A percentile compares a stretch with the other conserved stretches of the same genome.
These are phyloP conservation scores for Melipona quadrifasciata DNA, from an alignment of 1,140 invertebrate genomes.

Conservation along the genomic window DNA sequence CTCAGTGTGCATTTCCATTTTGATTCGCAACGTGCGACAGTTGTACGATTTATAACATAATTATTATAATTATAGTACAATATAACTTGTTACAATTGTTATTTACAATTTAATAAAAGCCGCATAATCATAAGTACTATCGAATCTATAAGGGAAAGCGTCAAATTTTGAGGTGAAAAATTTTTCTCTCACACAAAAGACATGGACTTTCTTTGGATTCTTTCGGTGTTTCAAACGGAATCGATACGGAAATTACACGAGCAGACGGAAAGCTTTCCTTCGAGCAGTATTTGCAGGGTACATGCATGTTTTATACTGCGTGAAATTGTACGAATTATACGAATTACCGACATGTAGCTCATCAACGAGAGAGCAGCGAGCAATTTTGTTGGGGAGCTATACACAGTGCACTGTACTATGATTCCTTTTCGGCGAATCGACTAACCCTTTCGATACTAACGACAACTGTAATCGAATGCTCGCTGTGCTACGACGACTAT, in stretches of 20 bases:
- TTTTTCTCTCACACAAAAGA: too few species aligned
- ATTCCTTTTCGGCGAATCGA: neutral
- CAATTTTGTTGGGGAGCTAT: neutral
- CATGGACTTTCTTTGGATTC: too few species aligned
- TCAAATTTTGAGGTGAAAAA: too few species aligned
- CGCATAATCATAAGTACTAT: too few species aligned
- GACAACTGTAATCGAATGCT: too few species aligned
- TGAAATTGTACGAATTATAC: constrained; percentile 23
- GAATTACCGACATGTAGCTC: neutral
- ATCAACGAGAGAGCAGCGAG: neutral
- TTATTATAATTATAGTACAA: too few species aligned
- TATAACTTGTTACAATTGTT: too few species aligned
- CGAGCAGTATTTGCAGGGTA: neutral
- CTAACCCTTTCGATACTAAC: too few species aligned
- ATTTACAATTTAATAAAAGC: too few species aligned
- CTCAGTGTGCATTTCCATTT: neutral
- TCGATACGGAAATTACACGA: neutral
- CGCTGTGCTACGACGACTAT: too few species aligned
- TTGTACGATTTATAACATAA: too few species aligned
- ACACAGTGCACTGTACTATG: neutral
- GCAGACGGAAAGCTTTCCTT: neutral
- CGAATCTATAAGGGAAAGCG: too few species aligned
- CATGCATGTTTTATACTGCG: neutral
- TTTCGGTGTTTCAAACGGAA: neutral
- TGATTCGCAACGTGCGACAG: constrained; percentile 11